Conservation (phyloP, 2,888 invertebrate species). For the Listrodromus nycthemerus region DNA sequence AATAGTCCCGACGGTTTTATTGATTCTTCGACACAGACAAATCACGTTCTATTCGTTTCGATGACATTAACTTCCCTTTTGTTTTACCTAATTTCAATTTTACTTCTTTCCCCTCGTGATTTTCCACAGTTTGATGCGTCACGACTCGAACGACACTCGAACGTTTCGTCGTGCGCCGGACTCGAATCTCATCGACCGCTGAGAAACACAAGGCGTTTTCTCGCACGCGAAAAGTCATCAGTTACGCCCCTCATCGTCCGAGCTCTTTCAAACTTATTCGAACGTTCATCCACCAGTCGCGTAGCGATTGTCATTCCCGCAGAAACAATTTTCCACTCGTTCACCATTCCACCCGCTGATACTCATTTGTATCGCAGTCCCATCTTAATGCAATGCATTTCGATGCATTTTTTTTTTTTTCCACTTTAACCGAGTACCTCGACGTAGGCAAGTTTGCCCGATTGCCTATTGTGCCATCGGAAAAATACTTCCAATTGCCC, state of each 20-base stretch:
- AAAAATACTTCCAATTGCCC: constrained; percentile 44
- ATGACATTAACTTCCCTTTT: constrained; percentile 12
- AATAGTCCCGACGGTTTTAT: constrained; percentile 47
- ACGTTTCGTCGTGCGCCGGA: background rate
- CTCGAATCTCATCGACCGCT: no score
- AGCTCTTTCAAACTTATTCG: background rate
- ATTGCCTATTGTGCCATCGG: constrained; percentile 25
- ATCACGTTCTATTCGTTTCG: constrained; percentile 50
- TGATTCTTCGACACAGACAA: constrained; percentile 37
- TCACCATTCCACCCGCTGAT: background rate
- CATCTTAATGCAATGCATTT: constrained; percentile 22
- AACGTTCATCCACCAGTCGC: constrained; percentile 20
- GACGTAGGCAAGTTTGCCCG: constrained; percentile 12
- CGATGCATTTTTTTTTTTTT: background rate
- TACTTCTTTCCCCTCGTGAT: background rate
- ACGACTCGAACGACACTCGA: constrained; percentile 2
- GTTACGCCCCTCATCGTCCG: background rate
- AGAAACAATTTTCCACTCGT: background rate
- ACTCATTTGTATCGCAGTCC: constrained; percentile 15
- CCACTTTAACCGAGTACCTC: background rate
- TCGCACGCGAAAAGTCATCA: no score
- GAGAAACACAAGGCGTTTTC: no score
- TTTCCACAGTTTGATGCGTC: constrained; percentile 21
- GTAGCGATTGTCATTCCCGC: constrained; percentile 31
- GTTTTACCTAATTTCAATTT: background rate